Conservation (phyloP, 2,113 vertebrate genomes). For the Nansenia antarctica region DNA sequence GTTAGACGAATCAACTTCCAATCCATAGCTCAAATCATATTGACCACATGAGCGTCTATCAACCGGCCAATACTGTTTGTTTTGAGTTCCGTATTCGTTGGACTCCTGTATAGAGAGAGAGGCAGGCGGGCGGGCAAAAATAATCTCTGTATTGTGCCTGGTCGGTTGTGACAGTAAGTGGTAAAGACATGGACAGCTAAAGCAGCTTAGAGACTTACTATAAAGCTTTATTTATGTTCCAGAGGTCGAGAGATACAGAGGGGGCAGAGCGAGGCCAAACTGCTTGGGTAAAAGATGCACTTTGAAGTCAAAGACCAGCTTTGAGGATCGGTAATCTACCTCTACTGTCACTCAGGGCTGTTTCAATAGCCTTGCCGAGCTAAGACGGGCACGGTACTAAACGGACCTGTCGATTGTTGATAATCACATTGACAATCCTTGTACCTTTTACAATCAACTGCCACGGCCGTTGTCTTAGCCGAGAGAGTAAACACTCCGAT, state of each 20-base stretch:
- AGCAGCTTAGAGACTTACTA: constrained; percentile 53
- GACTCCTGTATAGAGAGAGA: not conserved
- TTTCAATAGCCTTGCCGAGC: not conserved
- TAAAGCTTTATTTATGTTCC: constrained; percentile 54
- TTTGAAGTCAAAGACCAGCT: constrained; percentile 46
- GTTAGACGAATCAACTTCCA: not conserved
- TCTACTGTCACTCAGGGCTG: too few species aligned
- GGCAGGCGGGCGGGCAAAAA: not conserved
- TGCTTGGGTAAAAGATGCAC: constrained; percentile 10
- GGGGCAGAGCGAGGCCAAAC: constrained; percentile 37
- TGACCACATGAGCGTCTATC: not conserved
- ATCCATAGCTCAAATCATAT: not conserved
- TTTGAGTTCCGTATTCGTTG: not conserved
- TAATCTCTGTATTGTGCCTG: constrained; percentile 20
- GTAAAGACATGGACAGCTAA: constrained; percentile 59
- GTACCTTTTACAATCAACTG: not conserved
- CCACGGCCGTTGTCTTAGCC: too few species aligned
- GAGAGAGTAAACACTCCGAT: too few species aligned
- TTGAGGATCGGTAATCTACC: constrained; percentile 41
- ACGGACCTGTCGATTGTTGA: not conserved
- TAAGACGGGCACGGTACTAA: not conserved
- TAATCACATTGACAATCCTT: not conserved
- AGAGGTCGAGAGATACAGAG: constrained; percentile 26
- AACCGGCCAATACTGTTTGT: not conserved
- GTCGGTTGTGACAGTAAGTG: constrained; percentile 48